Evolutionary conservation across 2,888 invertebrate species (phyloP), one percentile per base, ranked within the genome.

Genomic region (Ornithoptera alexandrae): DNA sequence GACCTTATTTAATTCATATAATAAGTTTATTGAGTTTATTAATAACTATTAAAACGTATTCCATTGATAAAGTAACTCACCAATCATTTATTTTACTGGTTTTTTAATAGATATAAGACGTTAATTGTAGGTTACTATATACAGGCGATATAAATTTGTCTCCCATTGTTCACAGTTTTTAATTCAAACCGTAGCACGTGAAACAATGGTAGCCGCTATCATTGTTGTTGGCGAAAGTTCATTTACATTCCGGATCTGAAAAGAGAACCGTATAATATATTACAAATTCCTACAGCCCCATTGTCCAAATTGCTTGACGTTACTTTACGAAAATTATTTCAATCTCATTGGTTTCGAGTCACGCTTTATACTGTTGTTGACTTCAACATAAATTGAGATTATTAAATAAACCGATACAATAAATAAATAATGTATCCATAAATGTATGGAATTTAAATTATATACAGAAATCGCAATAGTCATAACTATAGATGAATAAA

Each of bases 191-290:
- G 90, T 87, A 86, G 92, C 91, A 89, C 88, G 80, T 83, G 83
- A 86, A 89, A 90, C 89, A 90, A 91, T 91, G 90, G 90, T 70
- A 63, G 60, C 70, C 62, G 67, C 66, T 70, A 70, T 66, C 67
- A 70, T 92, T 92, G 91, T 92, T 89, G 91, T 88, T 88, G 88
- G 88, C 86, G 88, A 90, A 90, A 90, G 92, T 91, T 91, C 91
- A 91, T 92, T 92, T 92, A 89, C 90, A 91, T 92, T 91, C 91
- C 84, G 84, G 80, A 83, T 85, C 87, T 87, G 89, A 89, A 90
- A 90, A 88, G 87, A 83, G 87, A 89, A 89, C 90, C 86, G 90
- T 90, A 87, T 89, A 65, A 65, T 69, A 90, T 90, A 91, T 91
- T 90, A 90, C 90, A 89, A 90, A 90, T 90, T 90, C 89, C 88